phyloP scores from a whole-genome alignment of 2,888 invertebrate genomes.

The Exephanes ischioxanthus region DNA sequence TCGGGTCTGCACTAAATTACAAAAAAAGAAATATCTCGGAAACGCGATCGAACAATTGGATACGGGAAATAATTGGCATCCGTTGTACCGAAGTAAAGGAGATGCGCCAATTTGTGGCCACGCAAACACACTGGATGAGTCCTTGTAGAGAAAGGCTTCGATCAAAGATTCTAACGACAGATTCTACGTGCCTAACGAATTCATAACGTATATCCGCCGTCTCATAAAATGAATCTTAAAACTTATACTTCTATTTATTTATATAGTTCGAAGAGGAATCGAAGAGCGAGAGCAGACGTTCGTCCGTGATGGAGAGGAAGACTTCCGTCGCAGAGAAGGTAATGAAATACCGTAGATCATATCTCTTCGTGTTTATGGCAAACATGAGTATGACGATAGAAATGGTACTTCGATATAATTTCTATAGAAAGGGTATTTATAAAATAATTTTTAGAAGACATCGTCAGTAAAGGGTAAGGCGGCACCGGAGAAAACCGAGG shows the following conservation, averaged over 20 bases:
- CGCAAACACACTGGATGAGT: not conserved
- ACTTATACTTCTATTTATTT: slow-evolving; percentile 24
- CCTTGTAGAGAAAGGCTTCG: not conserved
- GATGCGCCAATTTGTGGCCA: slow-evolving; percentile 17
- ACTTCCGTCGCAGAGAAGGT: slow-evolving; percentile 78
- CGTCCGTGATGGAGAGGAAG: slow-evolving; percentile 84
- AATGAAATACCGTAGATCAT: slow-evolving; percentile 46
- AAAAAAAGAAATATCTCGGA: slow-evolving; percentile 6
- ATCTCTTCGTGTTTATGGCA: slow-evolving; percentile 5
- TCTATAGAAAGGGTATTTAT: slow-evolving; percentile 32
- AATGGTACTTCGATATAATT: not conserved
- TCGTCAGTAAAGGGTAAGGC: slow-evolving; percentile 70
- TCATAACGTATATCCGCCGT: slow-evolving; percentile 18
- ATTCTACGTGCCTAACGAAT: slow-evolving; percentile 27
- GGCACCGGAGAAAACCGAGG: slow-evolving; percentile 70
- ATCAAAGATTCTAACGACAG: not conserved
- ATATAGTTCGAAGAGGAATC: slow-evolving; percentile 84
- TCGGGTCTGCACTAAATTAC: slow-evolving; percentile 17
- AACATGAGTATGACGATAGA: not conserved
- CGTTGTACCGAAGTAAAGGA: slow-evolving; percentile 32
- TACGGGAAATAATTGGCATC: slow-evolving; percentile 41
- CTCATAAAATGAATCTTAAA: not conserved
- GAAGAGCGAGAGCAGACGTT: slow-evolving; percentile 85
- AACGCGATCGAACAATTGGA: slow-evolving; percentile 24
- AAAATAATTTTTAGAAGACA: slow-evolving; percentile 74